Conservation (phyloP, 2,113 vertebrate species). For the Tupaia chinensis region DNA sequence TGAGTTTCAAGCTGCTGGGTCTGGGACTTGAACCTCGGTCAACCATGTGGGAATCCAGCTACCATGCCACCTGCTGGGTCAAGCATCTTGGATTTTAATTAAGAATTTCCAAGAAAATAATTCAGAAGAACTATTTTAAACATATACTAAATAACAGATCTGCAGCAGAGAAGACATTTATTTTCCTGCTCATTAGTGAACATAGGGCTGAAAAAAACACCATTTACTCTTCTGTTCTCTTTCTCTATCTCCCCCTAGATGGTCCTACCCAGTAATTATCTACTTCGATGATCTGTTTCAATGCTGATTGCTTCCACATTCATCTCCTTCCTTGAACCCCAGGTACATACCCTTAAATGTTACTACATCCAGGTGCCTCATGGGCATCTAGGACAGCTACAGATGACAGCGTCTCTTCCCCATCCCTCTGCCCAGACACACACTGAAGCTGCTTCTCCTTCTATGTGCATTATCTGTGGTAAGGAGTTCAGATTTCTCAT, state of each 20-base stretch:
- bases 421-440: neutral
- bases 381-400: neutral
- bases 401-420: neutral
- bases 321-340: neutral
- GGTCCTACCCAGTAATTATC: neutral
- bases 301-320: neutral
- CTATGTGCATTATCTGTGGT: neutral
- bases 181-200: neutral
- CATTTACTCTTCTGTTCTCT: neutral
- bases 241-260: neutral
- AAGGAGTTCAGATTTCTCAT: neutral
- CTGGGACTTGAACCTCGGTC: too few species aligned
- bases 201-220: neutral
- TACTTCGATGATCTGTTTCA: neutral
- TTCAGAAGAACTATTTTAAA: slow-evolving; percentile 7
- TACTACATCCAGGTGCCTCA: neutral
- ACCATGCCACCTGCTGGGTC: too few species aligned
- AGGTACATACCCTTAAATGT: neutral
- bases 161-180: neutral
- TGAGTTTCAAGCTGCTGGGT: too few species aligned
- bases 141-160: neutral
- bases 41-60: too few species aligned
- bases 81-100: neutral
- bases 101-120: neutral
- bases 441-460: neutral